These are phyloP conservation scores for Protonibea diacanthus DNA, from an alignment of 2,797 vertebrate species.

Conservation along the genomic window DNA sequence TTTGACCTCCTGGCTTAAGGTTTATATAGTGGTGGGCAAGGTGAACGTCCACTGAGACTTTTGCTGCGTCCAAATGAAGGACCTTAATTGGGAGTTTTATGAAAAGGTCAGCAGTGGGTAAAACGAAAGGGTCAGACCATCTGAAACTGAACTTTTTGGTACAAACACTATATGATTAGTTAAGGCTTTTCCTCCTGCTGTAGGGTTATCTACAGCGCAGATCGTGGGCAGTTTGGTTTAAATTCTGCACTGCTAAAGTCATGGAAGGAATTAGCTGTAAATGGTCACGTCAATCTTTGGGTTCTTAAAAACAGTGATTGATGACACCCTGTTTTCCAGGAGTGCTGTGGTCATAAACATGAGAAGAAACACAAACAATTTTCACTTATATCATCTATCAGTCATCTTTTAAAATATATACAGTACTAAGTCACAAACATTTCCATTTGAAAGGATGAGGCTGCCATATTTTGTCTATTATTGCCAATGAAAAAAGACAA, in stretches of 20 bases:
- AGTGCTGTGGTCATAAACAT: constrained; percentile 15
- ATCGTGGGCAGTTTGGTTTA: constrained; percentile 28
- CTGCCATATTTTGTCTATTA: too few species aligned
- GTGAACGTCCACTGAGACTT: neutral
- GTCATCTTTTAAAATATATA: neutral
- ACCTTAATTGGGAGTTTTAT: constrained; percentile 35
- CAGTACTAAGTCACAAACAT: too few species aligned
- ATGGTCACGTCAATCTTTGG: constrained; percentile 44
- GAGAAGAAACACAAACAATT: neutral
- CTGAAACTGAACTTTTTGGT: neutral
- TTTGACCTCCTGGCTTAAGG: neutral
- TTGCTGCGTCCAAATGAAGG: constrained; percentile 4
- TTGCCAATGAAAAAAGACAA: too few species aligned
- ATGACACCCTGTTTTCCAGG: constrained; percentile 17
- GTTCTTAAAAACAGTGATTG: constrained; percentile 41
- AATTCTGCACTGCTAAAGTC: constrained; percentile 8
- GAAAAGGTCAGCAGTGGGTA: constrained; percentile 40
- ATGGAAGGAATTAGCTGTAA: constrained; percentile 21
- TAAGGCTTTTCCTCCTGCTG: neutral
- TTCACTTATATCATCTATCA: neutral
- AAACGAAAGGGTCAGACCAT: constrained; percentile 14
- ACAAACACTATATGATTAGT: constrained; percentile 8
- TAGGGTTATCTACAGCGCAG: neutral
- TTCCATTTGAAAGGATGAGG: too few species aligned
- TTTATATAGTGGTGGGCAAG: neutral